phyloP scores from a whole-genome alignment of 1,140 invertebrate species.

The Cydia strobilella region DNA sequence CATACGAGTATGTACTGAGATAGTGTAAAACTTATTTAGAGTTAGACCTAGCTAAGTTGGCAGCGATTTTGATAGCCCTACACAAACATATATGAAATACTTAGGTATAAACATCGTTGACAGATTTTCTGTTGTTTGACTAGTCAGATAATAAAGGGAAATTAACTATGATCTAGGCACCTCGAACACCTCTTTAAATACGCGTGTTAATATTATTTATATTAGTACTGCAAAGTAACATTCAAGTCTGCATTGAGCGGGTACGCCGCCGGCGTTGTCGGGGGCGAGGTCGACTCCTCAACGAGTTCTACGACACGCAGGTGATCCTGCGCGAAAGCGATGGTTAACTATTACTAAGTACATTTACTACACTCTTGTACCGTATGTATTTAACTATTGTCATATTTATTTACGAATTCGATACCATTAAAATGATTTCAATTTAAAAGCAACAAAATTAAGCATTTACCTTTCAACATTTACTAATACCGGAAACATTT shows the following conservation, averaged over 20 bases:
- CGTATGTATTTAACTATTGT: too few species aligned
- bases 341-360: not conserved
- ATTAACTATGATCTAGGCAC: too few species aligned
- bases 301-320: not conserved
- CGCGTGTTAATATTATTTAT: not conserved
- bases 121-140: too few species aligned
- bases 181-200: not conserved
- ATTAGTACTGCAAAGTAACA: slow-evolving; percentile 39
- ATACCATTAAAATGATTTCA: not conserved
- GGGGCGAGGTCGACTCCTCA: slow-evolving; percentile 49
- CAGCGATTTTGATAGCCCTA: too few species aligned
- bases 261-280: slow-evolving; percentile 44
- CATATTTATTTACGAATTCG: not conserved
- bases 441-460: slow-evolving; percentile 11
- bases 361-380: too few species aligned
- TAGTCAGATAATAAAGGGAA: not conserved
- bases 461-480: not conserved
- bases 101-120: too few species aligned
- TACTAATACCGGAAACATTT: slow-evolving; percentile 23
- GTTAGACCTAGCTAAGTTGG: too few species aligned
- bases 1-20: too few species aligned
- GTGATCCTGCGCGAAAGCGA: not conserved
- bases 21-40: too few species aligned
- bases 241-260: slow-evolving; percentile 46
- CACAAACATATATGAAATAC: too few species aligned